Base-by-base conservation (phyloP, 2,888 invertebrate genomes). In the Microctonus brassicae region DNA sequence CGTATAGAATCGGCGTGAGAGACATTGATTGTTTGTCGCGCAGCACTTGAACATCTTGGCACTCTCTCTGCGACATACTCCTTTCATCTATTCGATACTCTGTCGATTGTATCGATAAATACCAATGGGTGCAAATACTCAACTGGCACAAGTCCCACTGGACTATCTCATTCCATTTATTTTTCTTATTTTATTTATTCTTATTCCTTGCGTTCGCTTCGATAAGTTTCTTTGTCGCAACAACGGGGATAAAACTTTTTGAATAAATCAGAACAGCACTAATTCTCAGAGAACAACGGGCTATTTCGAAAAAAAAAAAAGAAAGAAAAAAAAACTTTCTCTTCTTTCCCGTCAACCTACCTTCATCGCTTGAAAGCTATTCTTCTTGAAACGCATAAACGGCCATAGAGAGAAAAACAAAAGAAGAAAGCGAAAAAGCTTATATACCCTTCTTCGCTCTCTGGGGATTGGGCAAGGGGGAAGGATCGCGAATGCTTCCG, bases 361-460 rank as follows among this genome's bases (percentile, higher is more conserved):
- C 62, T 67, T 71, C 66, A 71, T 58, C 62, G 65, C 53, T 61
- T 42, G 42, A 57, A 53, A 61, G 62, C 62, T 67, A 71, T 75
- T 75, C 61, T 67, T 53, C 33, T 58, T 33, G 64, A 64, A 47
- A 34, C 55, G 57, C 57, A 61, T 66, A 39, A 73, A 73, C 58
- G 62, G 34, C 67, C 47, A 69, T 13, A 58, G 26, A 66, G 29
- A 73, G 55, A 67, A 34, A n/a, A n/a, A n/a, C n/a, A n/a, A n/a
- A 61, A 65, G 34, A 17, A 47, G 47, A 47, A 47, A n/a, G 17
- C 17, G 47, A 47, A 17, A 47, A 17, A 47, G 47, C 47, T 47
- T 20, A 53, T 61, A 70, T 77, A 80, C 78, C 80, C 80, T 80
- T 80, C 74, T 73, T 71, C 75, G 73, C 74, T 80, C 82, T 84